Base-by-base conservation (phyloP, 2,888 invertebrate species). In the Philonicus albiceps region DNA sequence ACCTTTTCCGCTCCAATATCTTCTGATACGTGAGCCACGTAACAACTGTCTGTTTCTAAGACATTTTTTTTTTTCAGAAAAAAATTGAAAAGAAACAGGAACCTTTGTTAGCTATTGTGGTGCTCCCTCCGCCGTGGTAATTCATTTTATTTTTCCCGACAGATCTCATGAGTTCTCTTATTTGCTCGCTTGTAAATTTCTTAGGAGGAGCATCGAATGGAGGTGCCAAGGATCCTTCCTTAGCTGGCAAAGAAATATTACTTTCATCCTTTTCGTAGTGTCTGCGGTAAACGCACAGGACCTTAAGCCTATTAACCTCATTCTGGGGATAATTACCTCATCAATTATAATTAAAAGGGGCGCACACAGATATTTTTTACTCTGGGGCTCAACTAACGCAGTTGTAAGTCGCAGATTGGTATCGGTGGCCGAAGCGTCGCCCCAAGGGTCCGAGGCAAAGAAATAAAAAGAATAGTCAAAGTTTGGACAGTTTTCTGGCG, bases 221-320 rank as follows among this genome's bases (percentile, higher is more conserved):
- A 13, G 34, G 74, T 27, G 19, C 19, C 64, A 22, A 22, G 19
- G 64, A 64, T 27, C 64, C 37, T 40, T 76, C 40, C 49, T 30
- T 53, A 22, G 30, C 37, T 19, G 1, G 64, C 81, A 16, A 84
- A 84, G 84, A 84, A 84, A 84, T 84, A 84, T 73, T 72, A 73
- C 30, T 72, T 84, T 84, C 84, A 84, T 73, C 84, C 84, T 73
- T 72, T 73, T 31, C 40, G 73, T 37, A 84, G 27, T 86, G 76
- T 86, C 53, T 86, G 86, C 55, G 55, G 76, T 37, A 86, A 76
- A 86, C 55, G 76, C 76, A 34, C 76, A 76, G 55, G 86, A 76
- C 72, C 37, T 86, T 86, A 86, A 86, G 86, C 86, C 86, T 86
- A 86, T 86, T 86, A 86, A 86, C 86, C 86, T 86, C 86, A 86